Conservation (phyloP, 2,888 invertebrate genomes). For the Conus canariensis region DNA sequence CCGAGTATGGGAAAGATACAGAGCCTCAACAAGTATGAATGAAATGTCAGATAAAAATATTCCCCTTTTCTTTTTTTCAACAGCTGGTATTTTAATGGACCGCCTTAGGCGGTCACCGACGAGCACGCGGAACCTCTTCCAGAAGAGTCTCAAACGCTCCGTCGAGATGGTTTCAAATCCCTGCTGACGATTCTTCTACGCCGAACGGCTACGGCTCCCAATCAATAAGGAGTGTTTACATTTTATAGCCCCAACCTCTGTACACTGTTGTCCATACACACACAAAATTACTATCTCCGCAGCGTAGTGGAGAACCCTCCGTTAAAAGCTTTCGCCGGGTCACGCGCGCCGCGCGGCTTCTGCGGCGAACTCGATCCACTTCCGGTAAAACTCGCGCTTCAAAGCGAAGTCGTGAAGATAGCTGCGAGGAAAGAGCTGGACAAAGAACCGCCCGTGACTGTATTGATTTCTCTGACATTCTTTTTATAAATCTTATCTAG, state of each 20-base stretch:
- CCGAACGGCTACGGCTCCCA: neutral
- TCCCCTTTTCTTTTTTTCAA: neutral
- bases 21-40: neutral
- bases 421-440: neutral
- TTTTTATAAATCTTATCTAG: neutral
- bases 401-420: neutral
- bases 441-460: neutral
- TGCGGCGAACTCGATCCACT: neutral
- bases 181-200: neutral
- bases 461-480: neutral
- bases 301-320: neutral
- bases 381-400: neutral
- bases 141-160: neutral
- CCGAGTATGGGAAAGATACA: neutral
- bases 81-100: neutral
- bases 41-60: neutral
- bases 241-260: neutral
- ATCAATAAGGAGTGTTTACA: neutral
- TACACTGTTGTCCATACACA: neutral
- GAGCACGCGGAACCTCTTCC: neutral
- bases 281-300: neutral
- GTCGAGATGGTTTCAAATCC: neutral
- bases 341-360: neutral
- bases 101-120: neutral
- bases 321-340: neutral